These are phyloP conservation scores for Bruchidius siliquastri DNA, from an alignment of 2,888 invertebrate species.

Conservation along the genomic window DNA sequence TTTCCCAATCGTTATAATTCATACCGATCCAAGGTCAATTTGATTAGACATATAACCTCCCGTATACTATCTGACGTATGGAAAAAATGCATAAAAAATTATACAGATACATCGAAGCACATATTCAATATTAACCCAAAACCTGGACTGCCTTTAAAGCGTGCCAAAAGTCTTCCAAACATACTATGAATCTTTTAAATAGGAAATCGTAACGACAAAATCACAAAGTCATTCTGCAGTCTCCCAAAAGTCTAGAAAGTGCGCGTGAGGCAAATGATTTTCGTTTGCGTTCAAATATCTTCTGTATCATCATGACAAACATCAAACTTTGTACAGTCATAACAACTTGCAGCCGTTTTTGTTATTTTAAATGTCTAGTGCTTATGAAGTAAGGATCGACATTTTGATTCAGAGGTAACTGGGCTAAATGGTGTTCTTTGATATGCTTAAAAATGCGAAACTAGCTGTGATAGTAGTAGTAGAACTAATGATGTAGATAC, in stretches of 20 bases:
- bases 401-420: neutral
- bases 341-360: slow-evolving; percentile 43
- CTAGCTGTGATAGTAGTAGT: no score
- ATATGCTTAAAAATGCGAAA: no score
- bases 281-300: slow-evolving; percentile 38
- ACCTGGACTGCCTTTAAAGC: neutral
- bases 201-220: neutral
- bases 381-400: slow-evolving; percentile 1
- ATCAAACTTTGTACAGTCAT: slow-evolving; percentile 46
- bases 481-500: no score
- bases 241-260: slow-evolving; percentile 37
- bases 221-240: slow-evolving; percentile 38
- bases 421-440: neutral
- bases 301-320: slow-evolving; percentile 45
- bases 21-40: no score
- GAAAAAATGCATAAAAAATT: no score
- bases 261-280: slow-evolving; percentile 38
- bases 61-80: no score
- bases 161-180: neutral
- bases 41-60: no score
- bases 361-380: neutral
- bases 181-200: neutral
- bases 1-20: no score
- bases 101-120: no score
- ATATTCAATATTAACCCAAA: no score